Conservation (phyloP, 2,113 vertebrate genomes). For the Pyxicephalus adspersus region DNA sequence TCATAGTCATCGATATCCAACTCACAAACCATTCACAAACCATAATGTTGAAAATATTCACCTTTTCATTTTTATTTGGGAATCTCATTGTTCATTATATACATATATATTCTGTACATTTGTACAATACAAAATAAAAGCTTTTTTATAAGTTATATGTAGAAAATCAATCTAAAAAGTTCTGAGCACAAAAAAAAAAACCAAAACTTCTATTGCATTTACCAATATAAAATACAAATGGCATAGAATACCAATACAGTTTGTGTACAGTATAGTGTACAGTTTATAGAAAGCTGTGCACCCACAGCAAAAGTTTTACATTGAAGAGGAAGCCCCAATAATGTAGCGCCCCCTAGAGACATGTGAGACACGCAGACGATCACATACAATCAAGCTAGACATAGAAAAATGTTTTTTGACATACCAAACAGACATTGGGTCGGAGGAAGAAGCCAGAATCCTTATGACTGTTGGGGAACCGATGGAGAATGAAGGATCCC, state of each 20-base stretch:
- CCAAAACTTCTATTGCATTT: background rate
- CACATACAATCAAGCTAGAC: background rate
- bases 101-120: conserved; percentile 80
- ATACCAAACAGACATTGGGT: background rate
- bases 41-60: background rate
- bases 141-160: conserved; percentile 81
- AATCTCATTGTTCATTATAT: conserved; percentile 66
- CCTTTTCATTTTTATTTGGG: conserved; percentile 4
- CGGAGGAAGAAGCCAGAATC: background rate
- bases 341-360: background rate
- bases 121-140: conserved; percentile 77
- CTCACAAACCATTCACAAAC: too few relatives aligned
- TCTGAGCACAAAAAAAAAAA: conserved; percentile 61
- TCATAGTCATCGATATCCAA: too few relatives aligned
- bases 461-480: too few relatives aligned
- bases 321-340: conserved; percentile 57
- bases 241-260: conserved; percentile 80
- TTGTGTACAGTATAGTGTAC: conserved; percentile 76
- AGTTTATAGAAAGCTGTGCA: conserved; percentile 75
- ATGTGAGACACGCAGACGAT: background rate
- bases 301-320: conserved; percentile 71
- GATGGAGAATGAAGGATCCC: background rate
- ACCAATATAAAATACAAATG: conserved; percentile 66
- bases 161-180: conserved; percentile 64
- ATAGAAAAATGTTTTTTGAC: background rate